Evolutionary conservation across 2,797 vertebrate genomes (phyloP).

Genomic region (Melopsittacus undulatus): DNA sequence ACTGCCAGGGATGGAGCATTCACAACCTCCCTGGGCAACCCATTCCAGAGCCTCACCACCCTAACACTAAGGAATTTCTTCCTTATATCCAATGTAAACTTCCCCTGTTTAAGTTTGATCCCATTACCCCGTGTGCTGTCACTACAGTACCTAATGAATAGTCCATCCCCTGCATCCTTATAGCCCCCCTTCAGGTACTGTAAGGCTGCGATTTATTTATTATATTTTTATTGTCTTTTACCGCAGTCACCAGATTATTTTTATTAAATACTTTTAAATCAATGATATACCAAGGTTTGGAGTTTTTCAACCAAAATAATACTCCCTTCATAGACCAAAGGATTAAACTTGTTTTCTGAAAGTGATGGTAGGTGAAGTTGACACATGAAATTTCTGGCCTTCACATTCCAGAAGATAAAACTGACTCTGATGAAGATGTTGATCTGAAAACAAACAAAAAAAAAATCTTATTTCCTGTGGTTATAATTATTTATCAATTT

Average conservation of each 20-base stretch:
- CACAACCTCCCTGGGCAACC: too few species aligned
- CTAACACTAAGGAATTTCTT: too few species aligned
- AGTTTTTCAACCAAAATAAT: not conserved
- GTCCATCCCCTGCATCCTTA: too few species aligned
- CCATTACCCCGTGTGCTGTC: too few species aligned
- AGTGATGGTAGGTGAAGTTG: not conserved
- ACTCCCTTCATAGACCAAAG: not conserved
- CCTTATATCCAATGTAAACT: too few species aligned
- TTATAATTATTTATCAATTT: slow-evolving; percentile 23
- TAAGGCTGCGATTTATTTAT: not conserved
- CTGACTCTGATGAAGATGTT: not conserved
- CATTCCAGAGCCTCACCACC: too few species aligned
- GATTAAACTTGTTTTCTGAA: not conserved
- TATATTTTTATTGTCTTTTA: not conserved
- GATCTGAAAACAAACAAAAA: not conserved
- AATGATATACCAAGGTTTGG: not conserved
- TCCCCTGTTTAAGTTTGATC: too few species aligned
- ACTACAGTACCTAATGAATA: too few species aligned
- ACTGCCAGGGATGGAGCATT: too few species aligned
- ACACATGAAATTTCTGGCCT: not conserved
- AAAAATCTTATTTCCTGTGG: fast-evolving
- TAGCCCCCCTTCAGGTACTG: too few species aligned
- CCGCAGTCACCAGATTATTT: not conserved
- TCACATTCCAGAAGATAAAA: not conserved
- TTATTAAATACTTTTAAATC: not conserved